These are phyloP conservation scores for Rhombomys opimus DNA, from an alignment of 2,113 vertebrate genomes.

Conservation along the genomic window DNA sequence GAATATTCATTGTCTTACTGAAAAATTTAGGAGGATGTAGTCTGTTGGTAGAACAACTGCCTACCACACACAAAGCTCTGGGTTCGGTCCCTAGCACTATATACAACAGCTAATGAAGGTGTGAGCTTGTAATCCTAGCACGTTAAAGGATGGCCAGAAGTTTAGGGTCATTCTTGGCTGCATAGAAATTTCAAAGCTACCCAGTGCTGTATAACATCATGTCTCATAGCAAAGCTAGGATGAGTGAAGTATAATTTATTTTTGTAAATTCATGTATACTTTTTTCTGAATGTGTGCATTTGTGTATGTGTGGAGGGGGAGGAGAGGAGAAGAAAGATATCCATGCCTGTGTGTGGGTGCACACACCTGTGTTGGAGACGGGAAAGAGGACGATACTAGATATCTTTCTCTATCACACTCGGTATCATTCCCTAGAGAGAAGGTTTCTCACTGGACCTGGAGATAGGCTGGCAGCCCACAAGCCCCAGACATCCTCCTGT, in stretches of 20 bases:
- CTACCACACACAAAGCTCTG: neutral
- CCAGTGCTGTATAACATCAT: neutral
- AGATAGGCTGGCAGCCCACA: too few relatives aligned
- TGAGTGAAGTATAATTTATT: neutral
- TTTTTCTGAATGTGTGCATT: neutral
- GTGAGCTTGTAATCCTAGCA: neutral
- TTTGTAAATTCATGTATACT: neutral
- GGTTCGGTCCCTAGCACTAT: neutral
- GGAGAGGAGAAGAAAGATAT: too few relatives aligned
- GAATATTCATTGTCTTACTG: neutral
- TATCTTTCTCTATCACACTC: neutral
- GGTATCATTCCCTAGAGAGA: neutral
- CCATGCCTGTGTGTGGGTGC: neutral
- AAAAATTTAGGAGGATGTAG: neutral
- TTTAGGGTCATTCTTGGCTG: neutral
- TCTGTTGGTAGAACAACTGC: neutral
- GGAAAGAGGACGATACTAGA: neutral
- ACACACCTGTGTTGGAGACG: too few relatives aligned
- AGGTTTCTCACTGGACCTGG: too few relatives aligned
- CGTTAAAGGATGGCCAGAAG: neutral
- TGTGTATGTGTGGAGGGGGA: neutral
- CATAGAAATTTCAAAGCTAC: neutral
- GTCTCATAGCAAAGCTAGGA: neutral
- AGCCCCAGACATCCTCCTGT: neutral
- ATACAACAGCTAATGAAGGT: neutral